phyloP scores from a whole-genome alignment of 2,113 vertebrate species.

The Sander vitreus region DNA sequence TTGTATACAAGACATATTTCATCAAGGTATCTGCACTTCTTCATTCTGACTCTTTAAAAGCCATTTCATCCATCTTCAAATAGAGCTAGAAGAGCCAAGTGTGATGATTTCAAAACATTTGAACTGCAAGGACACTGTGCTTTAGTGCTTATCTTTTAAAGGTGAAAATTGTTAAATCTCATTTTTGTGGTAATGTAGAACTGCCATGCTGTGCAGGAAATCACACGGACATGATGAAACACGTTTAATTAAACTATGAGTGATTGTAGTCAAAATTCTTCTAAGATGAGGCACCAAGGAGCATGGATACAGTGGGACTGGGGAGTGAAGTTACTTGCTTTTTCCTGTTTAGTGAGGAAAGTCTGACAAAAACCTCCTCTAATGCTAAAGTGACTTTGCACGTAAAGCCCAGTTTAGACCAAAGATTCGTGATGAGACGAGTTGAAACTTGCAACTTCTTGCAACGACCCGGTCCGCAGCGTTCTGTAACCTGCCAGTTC shows the following conservation, averaged over 20 bases:
- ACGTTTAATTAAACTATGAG: slow-evolving; percentile 31
- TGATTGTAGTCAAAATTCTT: slow-evolving; percentile 1
- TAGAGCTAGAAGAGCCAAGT: slow-evolving; percentile 74
- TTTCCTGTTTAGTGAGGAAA: slow-evolving; percentile 25
- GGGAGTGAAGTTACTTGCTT: slow-evolving; percentile 21
- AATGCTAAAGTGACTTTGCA: slow-evolving; percentile 27
- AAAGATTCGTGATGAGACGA: too few species aligned
- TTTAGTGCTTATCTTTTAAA: slow-evolving; percentile 42
- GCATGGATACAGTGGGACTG: background rate
- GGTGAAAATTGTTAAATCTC: slow-evolving; percentile 39
- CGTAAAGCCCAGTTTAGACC: background rate
- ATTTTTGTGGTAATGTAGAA: slow-evolving; percentile 7
- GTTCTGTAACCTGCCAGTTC: too few species aligned
- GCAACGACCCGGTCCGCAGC: too few species aligned
- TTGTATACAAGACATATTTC: slow-evolving; percentile 76
- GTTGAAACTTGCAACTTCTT: too few species aligned
- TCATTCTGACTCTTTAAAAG: slow-evolving; percentile 83
- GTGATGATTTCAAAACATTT: slow-evolving; percentile 77
- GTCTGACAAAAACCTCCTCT: slow-evolving; percentile 21
- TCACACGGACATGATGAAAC: slow-evolving; percentile 12
- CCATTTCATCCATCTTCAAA: slow-evolving; percentile 86
- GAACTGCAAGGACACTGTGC: slow-evolving; percentile 61
- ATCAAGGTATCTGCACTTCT: slow-evolving; percentile 80
- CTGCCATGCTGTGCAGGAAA: slow-evolving; percentile 36
- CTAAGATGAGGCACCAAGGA: background rate